A percentile compares a stretch with the other conserved stretches of the same genome.
Conservation (phyloP, 2,113 vertebrate species). For the Condylura cristata region DNA sequence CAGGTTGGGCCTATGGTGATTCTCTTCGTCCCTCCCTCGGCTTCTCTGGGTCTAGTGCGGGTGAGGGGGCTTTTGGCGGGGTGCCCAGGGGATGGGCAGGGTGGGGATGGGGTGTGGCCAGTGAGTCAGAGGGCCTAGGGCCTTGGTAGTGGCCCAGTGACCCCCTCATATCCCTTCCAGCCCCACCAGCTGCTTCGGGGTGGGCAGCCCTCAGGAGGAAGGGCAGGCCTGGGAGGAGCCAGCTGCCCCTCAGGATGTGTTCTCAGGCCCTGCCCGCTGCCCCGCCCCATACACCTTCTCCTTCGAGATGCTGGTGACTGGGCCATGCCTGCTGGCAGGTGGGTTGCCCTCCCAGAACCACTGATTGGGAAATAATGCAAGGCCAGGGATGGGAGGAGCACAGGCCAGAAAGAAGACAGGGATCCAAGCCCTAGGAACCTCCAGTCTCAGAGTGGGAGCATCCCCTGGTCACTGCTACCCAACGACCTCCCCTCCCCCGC, state of each 20-base stretch:
- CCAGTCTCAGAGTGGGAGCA: neutral
- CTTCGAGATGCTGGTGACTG: constrained; percentile 97
- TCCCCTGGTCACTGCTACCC: neutral
- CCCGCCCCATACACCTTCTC: constrained; percentile 93
- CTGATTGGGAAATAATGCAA: neutral
- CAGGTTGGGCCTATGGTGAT: constrained; percentile 92
- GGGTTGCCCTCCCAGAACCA: neutral
- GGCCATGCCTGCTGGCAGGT: constrained; percentile 97
- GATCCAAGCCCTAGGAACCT: neutral
- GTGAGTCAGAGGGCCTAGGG: neutral
- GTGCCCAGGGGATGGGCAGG: neutral
- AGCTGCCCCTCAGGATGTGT: constrained; percentile 82
- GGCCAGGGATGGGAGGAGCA: neutral
- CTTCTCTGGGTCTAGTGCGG: constrained; percentile 85
- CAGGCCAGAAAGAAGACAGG: neutral
- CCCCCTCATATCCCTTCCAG: constrained; percentile 81
- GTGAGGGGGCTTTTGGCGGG: constrained; percentile 68
- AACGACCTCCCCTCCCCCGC: neutral
- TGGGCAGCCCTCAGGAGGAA: constrained; percentile 75
- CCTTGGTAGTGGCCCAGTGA: neutral
- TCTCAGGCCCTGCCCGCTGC: constrained; percentile 90
- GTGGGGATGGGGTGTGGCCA: neutral
- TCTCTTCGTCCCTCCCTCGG: constrained; percentile 84
- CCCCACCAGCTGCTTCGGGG: constrained; percentile 94
- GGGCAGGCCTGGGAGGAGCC: constrained; percentile 62